Conservation (phyloP, 1,140 invertebrate species). For the Dinothrombium tinctorium region DNA sequence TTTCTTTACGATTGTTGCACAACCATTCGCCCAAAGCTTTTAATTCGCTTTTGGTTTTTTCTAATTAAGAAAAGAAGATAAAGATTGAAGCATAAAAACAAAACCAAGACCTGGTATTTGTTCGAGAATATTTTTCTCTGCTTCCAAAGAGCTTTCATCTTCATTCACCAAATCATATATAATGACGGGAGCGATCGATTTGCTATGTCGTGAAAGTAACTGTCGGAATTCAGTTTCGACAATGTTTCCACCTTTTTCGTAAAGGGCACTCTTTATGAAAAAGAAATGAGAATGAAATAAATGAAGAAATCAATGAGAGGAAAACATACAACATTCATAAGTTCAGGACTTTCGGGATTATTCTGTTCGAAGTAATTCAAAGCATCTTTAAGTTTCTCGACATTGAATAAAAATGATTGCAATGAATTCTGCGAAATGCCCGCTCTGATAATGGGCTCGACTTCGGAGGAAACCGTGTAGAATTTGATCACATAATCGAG, state of each 20-base stretch:
- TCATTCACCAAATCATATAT: constrained; percentile 47
- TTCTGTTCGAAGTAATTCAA: constrained; percentile 76
- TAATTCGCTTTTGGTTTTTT: constrained; percentile 39
- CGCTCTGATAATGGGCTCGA: constrained; percentile 48
- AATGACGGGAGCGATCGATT: constrained; percentile 54
- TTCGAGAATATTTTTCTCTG: background rate
- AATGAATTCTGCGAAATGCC: constrained; percentile 26
- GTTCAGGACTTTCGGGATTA: constrained; percentile 73
- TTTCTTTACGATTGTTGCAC: constrained; percentile 45
- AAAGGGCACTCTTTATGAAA: constrained; percentile 36
- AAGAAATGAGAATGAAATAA: background rate
- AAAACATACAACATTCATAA: constrained; percentile 55
- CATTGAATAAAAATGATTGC: constrained; percentile 47
- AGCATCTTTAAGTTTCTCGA: constrained; percentile 61
- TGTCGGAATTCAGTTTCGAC: constrained; percentile 68
- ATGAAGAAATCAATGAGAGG: background rate
- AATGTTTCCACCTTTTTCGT: constrained; percentile 42
- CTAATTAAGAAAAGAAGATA: too few species aligned
- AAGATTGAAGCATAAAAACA: too few species aligned
- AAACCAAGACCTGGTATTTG: too few species aligned
- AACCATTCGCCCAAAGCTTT: constrained; percentile 59
- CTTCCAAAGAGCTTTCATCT: background rate
- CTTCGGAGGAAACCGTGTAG: constrained; percentile 63
- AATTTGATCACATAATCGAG: constrained; percentile 69
- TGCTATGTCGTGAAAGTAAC: constrained; percentile 55